Conservation (phyloP, 2,113 vertebrate species). For the Mesitornis unicolor region DNA sequence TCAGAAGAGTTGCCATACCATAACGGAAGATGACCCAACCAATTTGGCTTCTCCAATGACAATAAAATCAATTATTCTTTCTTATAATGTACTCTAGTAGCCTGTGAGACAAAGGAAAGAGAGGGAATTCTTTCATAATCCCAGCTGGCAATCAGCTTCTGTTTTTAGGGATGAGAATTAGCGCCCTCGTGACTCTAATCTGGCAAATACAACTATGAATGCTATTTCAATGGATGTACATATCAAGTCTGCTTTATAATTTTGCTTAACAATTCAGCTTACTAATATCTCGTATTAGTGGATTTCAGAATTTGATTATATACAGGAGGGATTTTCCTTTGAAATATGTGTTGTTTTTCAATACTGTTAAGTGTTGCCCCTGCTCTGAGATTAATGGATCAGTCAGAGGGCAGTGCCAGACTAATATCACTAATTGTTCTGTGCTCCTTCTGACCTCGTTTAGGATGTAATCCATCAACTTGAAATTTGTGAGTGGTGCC, state of each 20-base stretch:
- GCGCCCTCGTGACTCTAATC: background rate
- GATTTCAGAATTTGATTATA: background rate
- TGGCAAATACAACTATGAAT: background rate
- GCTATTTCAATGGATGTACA: background rate
- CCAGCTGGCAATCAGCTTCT: constrained; percentile 21
- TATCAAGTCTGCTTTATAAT: background rate
- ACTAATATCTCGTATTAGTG: background rate
- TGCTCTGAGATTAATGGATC: background rate
- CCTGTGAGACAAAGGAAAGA: background rate
- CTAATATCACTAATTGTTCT: constrained; percentile 16
- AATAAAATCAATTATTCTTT: background rate
- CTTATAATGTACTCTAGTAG: background rate
- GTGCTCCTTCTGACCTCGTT: background rate
- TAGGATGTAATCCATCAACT: background rate
- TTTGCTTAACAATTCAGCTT: background rate
- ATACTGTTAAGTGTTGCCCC: background rate
- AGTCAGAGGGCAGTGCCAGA: background rate
- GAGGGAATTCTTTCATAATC: constrained; percentile 25
- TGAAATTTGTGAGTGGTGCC: background rate
- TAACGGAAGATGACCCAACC: background rate
- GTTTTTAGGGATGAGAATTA: constrained; percentile 19
- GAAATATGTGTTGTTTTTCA: background rate
- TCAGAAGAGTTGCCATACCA: background rate
- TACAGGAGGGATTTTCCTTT: background rate
- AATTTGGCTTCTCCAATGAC: background rate